Evolutionary conservation across 2,113 vertebrate species (phyloP), one percentile per base, ranked within the genome.

Genomic region (Chionomys nivalis): DNA sequence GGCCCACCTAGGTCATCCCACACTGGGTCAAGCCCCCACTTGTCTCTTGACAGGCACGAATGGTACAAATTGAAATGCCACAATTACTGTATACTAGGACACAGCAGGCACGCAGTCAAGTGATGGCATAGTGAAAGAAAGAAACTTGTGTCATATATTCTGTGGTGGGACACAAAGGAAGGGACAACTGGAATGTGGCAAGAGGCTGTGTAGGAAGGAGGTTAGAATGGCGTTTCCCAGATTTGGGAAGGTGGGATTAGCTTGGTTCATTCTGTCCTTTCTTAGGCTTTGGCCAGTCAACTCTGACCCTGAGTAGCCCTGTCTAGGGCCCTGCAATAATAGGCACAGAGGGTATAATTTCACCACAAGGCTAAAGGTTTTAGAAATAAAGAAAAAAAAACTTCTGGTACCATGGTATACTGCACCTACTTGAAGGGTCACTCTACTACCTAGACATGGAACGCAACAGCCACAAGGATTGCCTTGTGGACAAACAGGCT

Each of bases 381-480:
- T 66, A 26, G 78, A 66, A 42, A 75, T 42, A 83, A 44, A 77
- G 33, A 68, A 31, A 58, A 58, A 73, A 72, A 17, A 58, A 44
- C 47, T 72, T 94, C 49, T 8, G n/a, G 31, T 42, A 77, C 5
- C 39, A 90, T 0, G 72, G 73, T 17, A 81, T 1, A n/a, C 10
- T 68, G 76, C 63, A 39, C 44, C 83, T 76, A 36, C 73, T 93
- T 86, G 75, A 92, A 90, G 79, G 79, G 36, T 26, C 33, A 3
- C 14, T 14, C 11, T 17, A 0, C 44, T 33, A 58, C 75, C 12
- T 17, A 72, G 76, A 44, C 1, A 58, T 19, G 28, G n/a, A 33
- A n/a, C 23, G 23, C 1, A 89, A 33, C 7, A 44, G n/a, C 14
- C 61, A 77, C 26, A 73, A 79, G 28, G 10, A 26, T 7, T n/a